Evolutionary conservation across 2,888 invertebrate genomes (phyloP), one percentile per base, ranked within the genome.

Genomic region (Hoplodrina blanda): DNA sequence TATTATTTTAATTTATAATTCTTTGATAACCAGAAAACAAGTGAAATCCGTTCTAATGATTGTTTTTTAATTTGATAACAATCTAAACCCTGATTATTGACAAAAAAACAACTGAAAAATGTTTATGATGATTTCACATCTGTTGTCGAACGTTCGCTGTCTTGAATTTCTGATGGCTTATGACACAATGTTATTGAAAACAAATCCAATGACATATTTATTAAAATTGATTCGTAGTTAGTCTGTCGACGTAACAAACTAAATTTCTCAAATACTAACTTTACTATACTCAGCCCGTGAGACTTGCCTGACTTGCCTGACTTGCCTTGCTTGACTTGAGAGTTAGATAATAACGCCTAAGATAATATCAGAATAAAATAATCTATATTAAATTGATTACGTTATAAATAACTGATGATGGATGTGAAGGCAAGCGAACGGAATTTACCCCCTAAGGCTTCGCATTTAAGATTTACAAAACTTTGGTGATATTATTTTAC

Each of bases 381-480:
- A 56, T 75, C 60, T 37, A 2, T 37, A 50, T 46, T 66, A 55
- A 66, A 78, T 49, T 33, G 54, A 62, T 62, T 50, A 44, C 25
- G 60, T 52, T 60, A 44, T 75, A 67, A 60, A 60, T 54, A 59
- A 50, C 13, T 41, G 44, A 56, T 61, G 71, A 75, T 71, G 56
- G 78, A 71, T 71, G 52, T 19, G 78, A 61, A 61, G 30, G 56
- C 50, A 63, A 56, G n/a, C 10, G 52, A 61, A 60, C 25, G 25
- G 37, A 49, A 49, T 41, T 33, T 41, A 33, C 30, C 19, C 25
- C 25, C 46, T 25, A 52, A 63, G 60, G 44, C 33, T 76, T 62
- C 53, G 56, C 19, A 64, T 64, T 77, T 56, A 30, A 64, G 71
- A 77, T 63, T 61, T 75, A 2, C 61, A 64, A 61, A 61, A 76